These are phyloP conservation scores for Propithecus coquereli DNA, from an alignment of 2,113 vertebrate genomes.

Conservation along the genomic window DNA sequence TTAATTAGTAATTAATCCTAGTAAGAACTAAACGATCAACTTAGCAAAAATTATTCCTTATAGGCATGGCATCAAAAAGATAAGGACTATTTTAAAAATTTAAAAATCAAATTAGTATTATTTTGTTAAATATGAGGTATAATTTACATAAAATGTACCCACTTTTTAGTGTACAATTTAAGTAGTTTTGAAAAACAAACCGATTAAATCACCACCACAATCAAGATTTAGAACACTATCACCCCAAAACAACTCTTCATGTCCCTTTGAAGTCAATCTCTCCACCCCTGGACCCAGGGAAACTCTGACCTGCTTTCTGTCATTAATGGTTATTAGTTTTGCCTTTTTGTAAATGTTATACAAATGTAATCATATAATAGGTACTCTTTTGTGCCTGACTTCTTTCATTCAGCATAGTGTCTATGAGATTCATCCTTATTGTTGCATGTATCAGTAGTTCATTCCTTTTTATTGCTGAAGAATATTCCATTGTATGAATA, in stretches of 20 bases:
- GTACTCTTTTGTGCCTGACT: no score
- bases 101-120: neutral
- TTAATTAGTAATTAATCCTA: neutral
- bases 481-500: no score
- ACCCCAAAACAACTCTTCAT: neutral
- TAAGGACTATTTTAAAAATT: neutral
- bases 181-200: neutral
- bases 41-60: neutral
- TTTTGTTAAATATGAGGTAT: neutral
- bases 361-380: no score
- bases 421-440: no score
- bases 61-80: neutral
- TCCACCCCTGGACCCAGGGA: neutral
- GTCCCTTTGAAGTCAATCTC: neutral
- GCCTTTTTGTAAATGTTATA: neutral
- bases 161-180: neutral
- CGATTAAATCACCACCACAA: neutral
- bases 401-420: no score
- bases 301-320: neutral
- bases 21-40: neutral
- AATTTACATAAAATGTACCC: neutral
- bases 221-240: neutral
- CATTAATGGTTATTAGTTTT: neutral
- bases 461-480: no score
- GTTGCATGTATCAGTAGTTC: no score